Evolutionary conservation across 2,113 vertebrate genomes (phyloP), one percentile per base, ranked within the genome.

Genomic region (Sceloporus tristichus): DNA sequence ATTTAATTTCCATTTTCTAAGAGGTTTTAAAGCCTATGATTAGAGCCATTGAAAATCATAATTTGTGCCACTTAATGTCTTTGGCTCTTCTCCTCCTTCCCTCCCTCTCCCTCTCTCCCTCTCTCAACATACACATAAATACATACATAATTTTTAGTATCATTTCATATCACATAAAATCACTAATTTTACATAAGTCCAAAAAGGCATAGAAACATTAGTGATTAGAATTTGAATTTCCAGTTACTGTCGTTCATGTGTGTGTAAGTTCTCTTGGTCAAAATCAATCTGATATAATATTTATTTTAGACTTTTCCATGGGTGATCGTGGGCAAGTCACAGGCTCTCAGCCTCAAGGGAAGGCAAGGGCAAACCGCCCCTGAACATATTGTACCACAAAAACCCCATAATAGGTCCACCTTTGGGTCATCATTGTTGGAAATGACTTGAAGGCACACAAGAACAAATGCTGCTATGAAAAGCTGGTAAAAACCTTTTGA

Each of bases 151-250:
- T 53, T 0, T 5, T 86, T 6, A 77, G 48, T 48, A 48, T 48
- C 48, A 48, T 7, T 48, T 48, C 48, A 48, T 48, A 48, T 48
- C 80, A 78, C 27, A 91, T 92, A 74, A 91, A 94, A 92, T 73
- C 89, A 94, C 88, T 80, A 29, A 1, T 88, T 93, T 93, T 87
- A 93, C 87, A 81, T 86, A 92, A 74, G 56, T 86, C 74, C 21
- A 42, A 92, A 85, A 42, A 91, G 82, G 90, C 83, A 84, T 81
- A 91, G 91, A 87, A 74, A 87, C 38, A 40, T 87, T 89, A 88
- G 82, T 89, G 73, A 88, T 91, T 87, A 88, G 40, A 86, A 85
- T 84, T 87, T 92, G 85, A 90, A 88, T 87, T 80, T 90, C 83
- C 42, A 6, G 71, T 75, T 18, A 34, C 34, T 75, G 5, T 75